Evolutionary conservation across 2,888 invertebrate genomes (phyloP).

Genomic region (Dromius quadrimaculatus): DNA sequence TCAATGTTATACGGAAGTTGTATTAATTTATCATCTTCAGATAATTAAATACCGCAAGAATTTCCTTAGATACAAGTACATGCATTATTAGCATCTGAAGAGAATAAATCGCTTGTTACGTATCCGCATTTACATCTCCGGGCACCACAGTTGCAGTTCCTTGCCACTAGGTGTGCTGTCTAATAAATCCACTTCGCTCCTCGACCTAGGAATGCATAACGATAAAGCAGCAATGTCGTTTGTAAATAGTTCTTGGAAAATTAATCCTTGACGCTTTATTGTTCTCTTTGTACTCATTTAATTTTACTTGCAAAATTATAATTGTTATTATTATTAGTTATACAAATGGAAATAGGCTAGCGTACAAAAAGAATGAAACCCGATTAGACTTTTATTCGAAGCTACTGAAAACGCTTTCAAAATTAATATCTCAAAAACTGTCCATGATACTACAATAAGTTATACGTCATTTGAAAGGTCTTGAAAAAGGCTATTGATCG

Average conservation of each 20-base stretch:
- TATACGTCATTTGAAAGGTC: background rate
- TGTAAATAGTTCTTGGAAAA: conserved; percentile 30
- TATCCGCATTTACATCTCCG: conserved; percentile 19
- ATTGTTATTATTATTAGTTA: conserved; percentile 5
- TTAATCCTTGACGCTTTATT: conserved; percentile 18
- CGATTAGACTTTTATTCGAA: too few species aligned
- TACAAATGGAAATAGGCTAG: background rate
- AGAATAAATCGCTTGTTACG: conserved; percentile 22
- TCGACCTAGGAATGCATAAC: conserved; percentile 39
- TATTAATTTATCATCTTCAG: background rate
- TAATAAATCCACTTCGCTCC: conserved; percentile 44
- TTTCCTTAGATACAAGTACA: conserved; percentile 16
- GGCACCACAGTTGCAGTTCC: conserved; percentile 7
- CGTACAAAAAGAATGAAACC: too few species aligned
- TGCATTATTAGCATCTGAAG: conserved; percentile 30
- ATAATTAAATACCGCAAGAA: conserved; percentile 27
- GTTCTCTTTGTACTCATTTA: background rate
- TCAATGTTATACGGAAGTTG: background rate
- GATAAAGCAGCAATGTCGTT: conserved; percentile 29
- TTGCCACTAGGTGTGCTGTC: conserved; percentile 37
- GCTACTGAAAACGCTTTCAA: too few species aligned
- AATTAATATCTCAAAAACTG: too few species aligned
- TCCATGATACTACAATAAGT: too few species aligned
- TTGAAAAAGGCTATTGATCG: background rate
- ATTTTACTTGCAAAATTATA: conserved; percentile 5